phyloP scores from a whole-genome alignment of 1,140 invertebrate genomes.

The Lordiphosa mommai region DNA sequence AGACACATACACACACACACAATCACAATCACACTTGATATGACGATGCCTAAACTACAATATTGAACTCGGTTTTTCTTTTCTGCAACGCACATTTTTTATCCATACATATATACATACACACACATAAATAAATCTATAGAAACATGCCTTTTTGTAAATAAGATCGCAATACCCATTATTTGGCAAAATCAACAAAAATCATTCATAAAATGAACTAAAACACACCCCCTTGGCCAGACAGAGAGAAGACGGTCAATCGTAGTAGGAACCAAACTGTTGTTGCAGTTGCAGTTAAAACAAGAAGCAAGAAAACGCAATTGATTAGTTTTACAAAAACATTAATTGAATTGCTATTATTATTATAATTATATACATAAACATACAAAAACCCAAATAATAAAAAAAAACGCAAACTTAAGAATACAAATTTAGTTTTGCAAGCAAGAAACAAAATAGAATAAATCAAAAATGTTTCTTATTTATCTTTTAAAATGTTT shows the following conservation, averaged over 20 bases:
- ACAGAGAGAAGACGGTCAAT: slow-evolving; percentile 28
- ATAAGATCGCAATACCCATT: slow-evolving; percentile 51
- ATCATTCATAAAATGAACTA: slow-evolving; percentile 70
- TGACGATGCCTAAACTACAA: slow-evolving; percentile 5
- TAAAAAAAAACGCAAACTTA: slow-evolving; percentile 54
- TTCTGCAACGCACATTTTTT: slow-evolving; percentile 39
- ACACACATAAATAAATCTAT: slow-evolving; percentile 16
- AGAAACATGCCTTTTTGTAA: slow-evolving; percentile 62
- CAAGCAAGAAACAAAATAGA: slow-evolving; percentile 47
- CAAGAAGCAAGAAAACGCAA: slow-evolving; percentile 36
- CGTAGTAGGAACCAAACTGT: slow-evolving; percentile 26
- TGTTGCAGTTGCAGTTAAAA: slow-evolving; percentile 42
- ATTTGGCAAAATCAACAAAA: slow-evolving; percentile 28
- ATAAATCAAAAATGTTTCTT: slow-evolving; percentile 17
- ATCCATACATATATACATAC: slow-evolving; percentile 7
- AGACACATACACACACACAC: slow-evolving; percentile 27
- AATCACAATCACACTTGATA: neutral
- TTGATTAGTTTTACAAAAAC: slow-evolving; percentile 65
- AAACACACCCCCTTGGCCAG: slow-evolving; percentile 29
- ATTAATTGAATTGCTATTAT: slow-evolving; percentile 58
- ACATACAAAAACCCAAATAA: slow-evolving; percentile 34
- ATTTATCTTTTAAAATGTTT: slow-evolving; percentile 23
- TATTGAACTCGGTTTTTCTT: slow-evolving; percentile 14
- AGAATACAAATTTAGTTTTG: slow-evolving; percentile 65
- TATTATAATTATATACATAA: neutral